Evolutionary conservation across 92 coral and sea anemone genomes (phyloP), one percentile per base, ranked within the genome.

Genomic region (Scolanthus callimorphus): DNA sequence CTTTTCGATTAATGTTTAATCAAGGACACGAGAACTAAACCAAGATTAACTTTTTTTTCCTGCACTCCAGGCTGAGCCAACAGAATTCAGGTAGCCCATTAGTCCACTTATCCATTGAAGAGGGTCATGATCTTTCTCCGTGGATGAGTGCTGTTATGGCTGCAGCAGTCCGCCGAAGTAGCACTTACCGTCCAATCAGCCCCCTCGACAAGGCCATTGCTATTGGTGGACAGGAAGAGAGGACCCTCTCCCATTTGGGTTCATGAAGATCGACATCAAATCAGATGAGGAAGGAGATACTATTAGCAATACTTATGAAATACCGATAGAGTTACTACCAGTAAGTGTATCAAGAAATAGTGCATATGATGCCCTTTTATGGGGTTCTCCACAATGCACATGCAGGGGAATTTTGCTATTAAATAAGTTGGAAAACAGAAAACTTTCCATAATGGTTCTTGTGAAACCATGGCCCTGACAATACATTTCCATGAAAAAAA

Each of bases 71-170:
- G 21, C 17, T 9, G 17, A 25, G 43, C 22, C 10, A 56, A 19
- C 28, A n/a, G 54, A 53, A 45, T 55, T 68, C 67, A 39, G 99
- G 81, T 0, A 83, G 83, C 27, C 89, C 85, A 1, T 65, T 80
- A 23, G 83, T 94, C 47, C 79, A 85, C 10, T 72, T 94, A 25
- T 96, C 97, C 10, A 88, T 94, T 39, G 99, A 94, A 55, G 90
- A 80, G 57, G 99, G 96, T 2, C 91, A 85, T 25, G 99, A 94
- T 38, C 62, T 94, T 15, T 94, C 99, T 0, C 97, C 99, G 23
- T 94, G 99, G 99, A 89, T 94, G 97, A 94, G 91, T 64, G 96
- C 99, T 10, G 78, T 94, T 15, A 94, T 94, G 85, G 91, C 99
- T 2, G 99, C 99, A 2, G 91, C 74, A 11, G 98, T 92, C 31